Evolutionary conservation across 2,888 invertebrate species (phyloP), one percentile per base, ranked within the genome.

Genomic region (Ophraella communa): DNA sequence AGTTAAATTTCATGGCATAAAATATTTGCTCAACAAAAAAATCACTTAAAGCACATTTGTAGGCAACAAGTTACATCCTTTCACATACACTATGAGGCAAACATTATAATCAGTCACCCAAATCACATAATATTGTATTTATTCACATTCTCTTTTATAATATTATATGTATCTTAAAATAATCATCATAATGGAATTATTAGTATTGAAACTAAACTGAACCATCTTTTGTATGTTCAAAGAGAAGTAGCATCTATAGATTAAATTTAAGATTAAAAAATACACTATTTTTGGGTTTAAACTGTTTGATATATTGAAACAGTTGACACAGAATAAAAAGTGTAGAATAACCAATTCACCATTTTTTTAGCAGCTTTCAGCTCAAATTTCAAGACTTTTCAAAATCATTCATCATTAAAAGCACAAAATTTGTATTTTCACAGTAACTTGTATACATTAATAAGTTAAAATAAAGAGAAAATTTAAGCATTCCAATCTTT

Each of bases 11-110:
- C 71, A 72, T 72, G 76, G 76, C 75, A 72, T 73, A 68, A 75
- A 71, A 65, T 62, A 72, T 71, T 76, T 77, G 77, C 77, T 77
- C 77, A 77, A 69, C n/a, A n/a, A n/a, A n/a, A n/a, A 73, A 73
- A 73, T 72, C 76, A 68, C 63, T 64, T 61, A 69, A 61, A 65
- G 30, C 70, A 67, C 71, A 65, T 67, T 69, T 70, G 67, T 58
- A 63, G 64, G 39, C 33, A 54, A 61, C 51, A 60, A 54, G 52
- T 39, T 42, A 54, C 30, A 18, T 60, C 39, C 45, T 20, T 53
- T 35, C 27, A 21, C 56, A 56, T 35, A 14, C 54, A 54, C 10
- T 27, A 18, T 57, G 18, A 62, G 51, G 42, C 53, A 54, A 44
- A 21, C 14, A 52, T 23, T 30, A 27, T 57, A 39, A 52, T 20